Conservation (phyloP, 1,140 invertebrate species). For the Drosophila repletoides region DNA sequence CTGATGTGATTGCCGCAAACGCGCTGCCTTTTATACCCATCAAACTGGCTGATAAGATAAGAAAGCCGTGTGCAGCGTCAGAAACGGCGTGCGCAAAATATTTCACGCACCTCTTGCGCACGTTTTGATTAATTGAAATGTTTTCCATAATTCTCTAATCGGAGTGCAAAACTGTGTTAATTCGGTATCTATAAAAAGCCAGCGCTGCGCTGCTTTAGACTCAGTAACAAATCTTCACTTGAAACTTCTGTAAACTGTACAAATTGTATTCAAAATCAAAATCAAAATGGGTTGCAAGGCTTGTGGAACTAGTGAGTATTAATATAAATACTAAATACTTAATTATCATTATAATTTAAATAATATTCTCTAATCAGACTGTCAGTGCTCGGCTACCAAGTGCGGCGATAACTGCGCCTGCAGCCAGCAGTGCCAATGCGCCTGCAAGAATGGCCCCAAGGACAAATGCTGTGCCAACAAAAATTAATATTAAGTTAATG, state of each 20-base stretch:
- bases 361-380: slow-evolving; percentile 19
- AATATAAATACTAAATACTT: not conserved
- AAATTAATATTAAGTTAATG: slow-evolving; percentile 5
- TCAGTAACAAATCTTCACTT: not conserved
- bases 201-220: not conserved
- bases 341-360: not conserved
- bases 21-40: slow-evolving; percentile 36
- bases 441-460: slow-evolving; percentile 65
- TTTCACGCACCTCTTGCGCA: slow-evolving; percentile 43
- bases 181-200: slow-evolving; percentile 41
- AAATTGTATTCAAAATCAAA: not conserved
- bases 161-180: slow-evolving; percentile 47
- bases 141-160: not conserved
- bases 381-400: slow-evolving; percentile 60
- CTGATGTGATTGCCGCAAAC: not conserved
- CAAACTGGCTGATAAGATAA: slow-evolving; percentile 46
- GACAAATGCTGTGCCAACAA: slow-evolving; percentile 60
- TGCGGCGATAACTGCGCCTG: slow-evolving; percentile 67
- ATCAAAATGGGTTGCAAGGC: slow-evolving; percentile 61
- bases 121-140: slow-evolving; percentile 27
- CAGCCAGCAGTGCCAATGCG: slow-evolving; percentile 59
- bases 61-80: slow-evolving; percentile 54
- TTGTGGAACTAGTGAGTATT: slow-evolving; percentile 60
- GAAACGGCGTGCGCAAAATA: slow-evolving; percentile 43
- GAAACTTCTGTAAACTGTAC: not conserved